These are phyloP conservation scores for Dendrocincla fuliginosa DNA, from an alignment of 2,797 vertebrate species.

Conservation along the genomic window DNA sequence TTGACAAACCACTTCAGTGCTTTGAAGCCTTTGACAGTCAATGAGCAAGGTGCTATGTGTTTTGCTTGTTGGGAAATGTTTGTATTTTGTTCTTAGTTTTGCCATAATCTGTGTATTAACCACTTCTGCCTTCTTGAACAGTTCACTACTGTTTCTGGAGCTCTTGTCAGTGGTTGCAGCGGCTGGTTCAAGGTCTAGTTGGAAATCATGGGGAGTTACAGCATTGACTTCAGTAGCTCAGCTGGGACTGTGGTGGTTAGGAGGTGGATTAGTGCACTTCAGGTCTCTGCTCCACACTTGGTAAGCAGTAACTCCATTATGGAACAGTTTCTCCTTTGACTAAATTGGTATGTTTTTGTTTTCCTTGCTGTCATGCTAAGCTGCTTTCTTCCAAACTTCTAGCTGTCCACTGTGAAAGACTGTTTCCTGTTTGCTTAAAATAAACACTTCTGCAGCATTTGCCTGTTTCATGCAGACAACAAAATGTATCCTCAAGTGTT, in stretches of 20 bases:
- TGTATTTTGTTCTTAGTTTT: not conserved
- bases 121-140: not conserved
- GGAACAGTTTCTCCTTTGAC: not conserved
- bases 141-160: not conserved
- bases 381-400: not conserved
- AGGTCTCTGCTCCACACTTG: not conserved
- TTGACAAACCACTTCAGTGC: not conserved
- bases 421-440: not conserved
- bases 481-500: not conserved
- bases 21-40: not conserved
- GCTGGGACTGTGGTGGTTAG: not conserved
- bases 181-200: not conserved
- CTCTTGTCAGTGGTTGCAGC: not conserved
- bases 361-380: not conserved
- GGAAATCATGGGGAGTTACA: fast-evolving
- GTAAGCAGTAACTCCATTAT: not conserved
- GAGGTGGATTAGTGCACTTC: not conserved
- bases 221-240: not conserved
- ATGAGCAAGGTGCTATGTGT: not conserved
- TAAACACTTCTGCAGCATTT: not conserved
- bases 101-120: not conserved
- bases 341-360: not conserved
- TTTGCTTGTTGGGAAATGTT: not conserved
- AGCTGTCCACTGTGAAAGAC: not conserved
- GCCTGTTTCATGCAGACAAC: not conserved